Evolutionary conservation across 2,797 vertebrate species (phyloP), one percentile per base, ranked within the genome.

Genomic region (Syndactyla subalaris): DNA sequence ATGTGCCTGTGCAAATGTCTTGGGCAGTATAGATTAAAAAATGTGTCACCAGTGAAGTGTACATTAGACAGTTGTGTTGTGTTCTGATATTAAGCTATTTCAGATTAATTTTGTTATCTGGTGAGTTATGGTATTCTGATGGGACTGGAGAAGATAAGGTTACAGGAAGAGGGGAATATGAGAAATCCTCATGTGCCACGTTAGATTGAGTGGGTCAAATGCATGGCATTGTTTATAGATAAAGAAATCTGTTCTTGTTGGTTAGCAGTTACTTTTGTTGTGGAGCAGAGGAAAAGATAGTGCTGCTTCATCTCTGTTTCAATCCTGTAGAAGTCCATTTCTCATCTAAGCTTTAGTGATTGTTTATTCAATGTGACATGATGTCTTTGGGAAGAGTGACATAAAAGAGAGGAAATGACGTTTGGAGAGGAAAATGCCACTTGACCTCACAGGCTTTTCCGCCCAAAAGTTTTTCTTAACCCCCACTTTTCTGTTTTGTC

Each of bases 301-400:
- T 85, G 43, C 67, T 71, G 55, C 63, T 88, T 84, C 82, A 87
- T 72, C 86, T 59, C 66, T 74, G 36, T 78, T 95, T 93, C 79
- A 72, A 80, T 95, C 87, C 49, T 77, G 51, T 77, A 68, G 72
- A 86, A 84, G 85, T 89, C 84, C 38, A 94, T 96, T 93, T 61
- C 57, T 96, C 72, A 91, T 96, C 63, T 80, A 90, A 89, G 80
- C 84, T 75, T 79, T 82, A 86, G 86, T 83, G 89, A 84, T 74
- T 96, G 95, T 97, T 96, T 96, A 94, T 88, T 88, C 77, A 84
- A 65, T 82, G 51, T 92, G 94, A 92, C 81, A 90, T 58, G 65
- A 85, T 93, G 62, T 77, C 88, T 88, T 78, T 77, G 84, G 71
- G 74, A 92, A 96, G 79, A 84, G 89, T 78, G 86, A 81, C 87